phyloP scores from a whole-genome alignment of 1,140 invertebrate genomes.

The Luehdorfia chinensis region DNA sequence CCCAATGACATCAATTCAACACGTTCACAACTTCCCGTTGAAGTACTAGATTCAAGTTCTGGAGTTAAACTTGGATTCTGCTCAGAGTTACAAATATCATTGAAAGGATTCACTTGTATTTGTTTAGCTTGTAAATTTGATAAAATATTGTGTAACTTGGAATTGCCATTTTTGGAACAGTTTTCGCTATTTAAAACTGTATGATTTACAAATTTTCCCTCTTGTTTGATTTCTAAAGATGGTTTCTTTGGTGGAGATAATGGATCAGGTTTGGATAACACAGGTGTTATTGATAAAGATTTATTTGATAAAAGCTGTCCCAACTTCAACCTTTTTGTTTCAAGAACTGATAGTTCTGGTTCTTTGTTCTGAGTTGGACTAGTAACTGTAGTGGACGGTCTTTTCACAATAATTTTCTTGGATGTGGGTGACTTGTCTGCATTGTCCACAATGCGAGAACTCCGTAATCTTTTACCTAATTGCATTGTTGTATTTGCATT shows the following conservation, averaged over 20 bases:
- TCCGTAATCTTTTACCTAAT: constrained; percentile 60
- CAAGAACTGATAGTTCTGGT: constrained; percentile 49
- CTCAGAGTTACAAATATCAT: constrained; percentile 47
- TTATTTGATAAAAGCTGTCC: constrained; percentile 64
- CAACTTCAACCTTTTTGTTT: constrained; percentile 69
- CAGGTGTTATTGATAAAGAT: constrained; percentile 52
- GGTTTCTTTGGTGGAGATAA: constrained; percentile 39
- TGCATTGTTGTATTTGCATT: constrained; percentile 32
- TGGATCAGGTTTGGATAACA: constrained; percentile 38
- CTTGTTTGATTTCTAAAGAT: constrained; percentile 42
- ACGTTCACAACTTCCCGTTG: constrained; percentile 52
- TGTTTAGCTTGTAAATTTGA: constrained; percentile 67
- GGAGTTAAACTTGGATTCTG: constrained; percentile 45
- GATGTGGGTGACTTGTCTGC: constrained; percentile 40
- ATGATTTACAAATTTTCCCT: constrained; percentile 45
- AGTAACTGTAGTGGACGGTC: constrained; percentile 39
- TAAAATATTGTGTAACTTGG: constrained; percentile 69
- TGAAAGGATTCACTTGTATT: constrained; percentile 50
- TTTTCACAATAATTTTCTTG: constrained; percentile 46
- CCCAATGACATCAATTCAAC: constrained; percentile 38
- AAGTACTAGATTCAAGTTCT: constrained; percentile 65
- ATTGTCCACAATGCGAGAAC: constrained; percentile 58
- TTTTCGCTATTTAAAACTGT: constrained; percentile 64
- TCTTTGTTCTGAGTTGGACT: constrained; percentile 50
- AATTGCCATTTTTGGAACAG: constrained; percentile 71